Conservation (phyloP, 2,888 invertebrate genomes). For the Caradrina clavipalpis region DNA sequence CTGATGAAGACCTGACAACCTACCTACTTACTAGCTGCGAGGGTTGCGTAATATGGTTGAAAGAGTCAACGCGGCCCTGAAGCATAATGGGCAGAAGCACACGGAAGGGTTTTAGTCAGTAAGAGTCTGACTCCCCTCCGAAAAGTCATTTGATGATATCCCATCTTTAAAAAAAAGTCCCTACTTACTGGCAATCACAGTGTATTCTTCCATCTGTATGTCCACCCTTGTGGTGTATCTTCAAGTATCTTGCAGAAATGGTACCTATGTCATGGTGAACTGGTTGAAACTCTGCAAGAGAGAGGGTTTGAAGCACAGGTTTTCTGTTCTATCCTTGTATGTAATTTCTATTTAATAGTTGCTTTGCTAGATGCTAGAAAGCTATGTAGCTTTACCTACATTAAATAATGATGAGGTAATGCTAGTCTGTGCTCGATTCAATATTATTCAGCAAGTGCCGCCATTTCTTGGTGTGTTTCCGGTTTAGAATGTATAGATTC, state of each 20-base stretch:
- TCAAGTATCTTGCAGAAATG: background rate
- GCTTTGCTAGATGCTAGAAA: constrained; percentile 17
- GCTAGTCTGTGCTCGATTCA: background rate
- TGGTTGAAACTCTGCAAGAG: background rate
- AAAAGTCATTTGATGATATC: too few relatives aligned
- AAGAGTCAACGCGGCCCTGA: too few relatives aligned
- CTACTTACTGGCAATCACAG: background rate
- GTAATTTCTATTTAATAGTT: background rate
- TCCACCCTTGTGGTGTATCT: background rate
- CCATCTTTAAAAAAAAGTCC: too few relatives aligned
- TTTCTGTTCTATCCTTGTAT: background rate
- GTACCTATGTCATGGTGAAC: background rate
- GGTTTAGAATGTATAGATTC: too few relatives aligned
- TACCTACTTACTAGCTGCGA: background rate
- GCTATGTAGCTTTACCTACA: background rate
- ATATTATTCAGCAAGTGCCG: background rate
- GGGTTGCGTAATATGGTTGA: too few relatives aligned
- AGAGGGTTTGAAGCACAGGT: background rate
- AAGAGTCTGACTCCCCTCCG: too few relatives aligned
- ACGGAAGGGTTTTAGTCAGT: too few relatives aligned
- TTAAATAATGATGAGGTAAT: too few relatives aligned
- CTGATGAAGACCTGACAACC: background rate
- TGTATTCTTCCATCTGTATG: too few relatives aligned
- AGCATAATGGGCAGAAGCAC: too few relatives aligned
- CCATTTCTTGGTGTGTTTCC: too few relatives aligned